Evolutionary conservation across 2,797 vertebrate species (phyloP).

Genomic region (Sebastiscus tertius): DNA sequence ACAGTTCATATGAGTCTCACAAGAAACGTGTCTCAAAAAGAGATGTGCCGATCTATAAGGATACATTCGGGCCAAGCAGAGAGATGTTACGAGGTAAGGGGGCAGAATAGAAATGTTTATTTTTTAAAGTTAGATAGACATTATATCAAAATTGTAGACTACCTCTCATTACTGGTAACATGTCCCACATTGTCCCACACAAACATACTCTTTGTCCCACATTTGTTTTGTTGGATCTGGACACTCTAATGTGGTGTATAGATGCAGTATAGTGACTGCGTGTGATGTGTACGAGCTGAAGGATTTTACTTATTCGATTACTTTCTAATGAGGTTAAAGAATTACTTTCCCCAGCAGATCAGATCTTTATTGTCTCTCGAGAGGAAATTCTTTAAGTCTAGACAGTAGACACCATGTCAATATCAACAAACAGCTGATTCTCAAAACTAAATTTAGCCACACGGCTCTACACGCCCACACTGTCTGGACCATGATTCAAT

Average conservation of each 20-base stretch:
- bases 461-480: neutral
- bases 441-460: neutral
- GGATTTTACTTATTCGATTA: neutral
- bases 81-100: too few species aligned
- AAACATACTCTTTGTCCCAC: too few species aligned
- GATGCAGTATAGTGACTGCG: neutral
- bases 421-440: slow-evolving; percentile 4
- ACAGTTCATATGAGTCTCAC: too few species aligned
- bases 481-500: neutral
- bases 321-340: slow-evolving; percentile 4
- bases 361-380: neutral
- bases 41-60: too few species aligned
- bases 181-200: too few species aligned
- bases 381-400: neutral
- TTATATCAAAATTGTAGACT: too few species aligned
- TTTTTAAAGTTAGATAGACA: too few species aligned
- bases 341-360: neutral
- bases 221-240: too few species aligned
- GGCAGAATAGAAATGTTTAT: too few species aligned
- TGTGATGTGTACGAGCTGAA: neutral
- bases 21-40: too few species aligned
- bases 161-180: too few species aligned
- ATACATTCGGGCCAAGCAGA: too few species aligned
- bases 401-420: neutral
- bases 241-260: neutral